These are phyloP conservation scores for Conus canariensis DNA, from an alignment of 2,888 invertebrate genomes.

Conservation along the genomic window DNA sequence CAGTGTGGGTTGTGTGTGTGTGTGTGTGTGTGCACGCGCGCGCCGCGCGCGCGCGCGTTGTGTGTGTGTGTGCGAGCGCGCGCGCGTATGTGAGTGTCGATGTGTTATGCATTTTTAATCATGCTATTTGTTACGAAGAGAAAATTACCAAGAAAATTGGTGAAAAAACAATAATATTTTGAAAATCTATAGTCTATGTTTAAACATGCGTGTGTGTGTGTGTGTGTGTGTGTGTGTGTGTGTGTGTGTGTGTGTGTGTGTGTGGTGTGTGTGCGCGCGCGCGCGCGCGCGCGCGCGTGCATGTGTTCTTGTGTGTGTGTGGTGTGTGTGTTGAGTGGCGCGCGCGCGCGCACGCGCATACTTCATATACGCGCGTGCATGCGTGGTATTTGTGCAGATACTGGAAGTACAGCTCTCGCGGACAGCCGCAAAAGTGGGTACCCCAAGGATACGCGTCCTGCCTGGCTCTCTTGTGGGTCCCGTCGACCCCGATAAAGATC, in stretches of 20 bases:
- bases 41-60: neutral
- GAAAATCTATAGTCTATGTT: too few species aligned
- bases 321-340: too few species aligned
- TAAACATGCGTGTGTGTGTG: too few species aligned
- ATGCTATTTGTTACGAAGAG: too few species aligned
- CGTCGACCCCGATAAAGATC: conserved; percentile 7
- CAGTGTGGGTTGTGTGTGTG: neutral
- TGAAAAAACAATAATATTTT: too few species aligned
- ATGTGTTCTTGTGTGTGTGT: neutral
- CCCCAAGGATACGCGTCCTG: conserved; percentile 36
- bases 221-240: too few species aligned
- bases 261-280: too few species aligned
- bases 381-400: conserved; percentile 33
- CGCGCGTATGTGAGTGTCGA: too few species aligned
- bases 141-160: too few species aligned
- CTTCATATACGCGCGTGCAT: neutral
- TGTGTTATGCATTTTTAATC: too few species aligned
- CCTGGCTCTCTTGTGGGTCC: conserved; percentile 39
- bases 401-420: conserved; percentile 41
- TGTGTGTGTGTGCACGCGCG: conserved; percentile 17
- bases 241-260: neutral
- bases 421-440: conserved; percentile 28
- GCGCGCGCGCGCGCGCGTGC: too few species aligned
- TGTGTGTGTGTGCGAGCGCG: too few species aligned
- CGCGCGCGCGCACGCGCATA: neutral